Percentiles rank a stretch among this genome's conserved stretches.
phyloP scores from a whole-genome alignment of 2,888 invertebrate genomes.

The Drosophila anomalata region DNA sequence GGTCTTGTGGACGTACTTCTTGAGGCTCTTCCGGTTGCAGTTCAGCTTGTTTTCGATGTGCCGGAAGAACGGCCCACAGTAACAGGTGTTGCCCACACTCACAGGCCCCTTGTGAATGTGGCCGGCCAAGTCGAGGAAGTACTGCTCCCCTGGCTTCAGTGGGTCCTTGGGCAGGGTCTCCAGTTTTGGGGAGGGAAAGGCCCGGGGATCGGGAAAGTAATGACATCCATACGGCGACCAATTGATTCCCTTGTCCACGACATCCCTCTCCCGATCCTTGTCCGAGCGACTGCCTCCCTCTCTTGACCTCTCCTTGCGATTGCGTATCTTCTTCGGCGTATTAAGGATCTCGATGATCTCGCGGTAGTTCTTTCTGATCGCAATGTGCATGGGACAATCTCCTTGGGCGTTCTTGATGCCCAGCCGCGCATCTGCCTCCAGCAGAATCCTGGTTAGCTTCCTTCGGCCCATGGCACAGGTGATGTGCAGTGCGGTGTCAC shows the following conservation, averaged over 20 bases:
- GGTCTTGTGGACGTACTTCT: slow-evolving; percentile 88
- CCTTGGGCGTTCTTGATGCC: slow-evolving; percentile 86
- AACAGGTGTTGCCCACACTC: slow-evolving; percentile 96
- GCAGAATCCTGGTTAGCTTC: slow-evolving; percentile 94
- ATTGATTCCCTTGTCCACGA: slow-evolving; percentile 84
- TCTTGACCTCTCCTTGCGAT: slow-evolving; percentile 70
- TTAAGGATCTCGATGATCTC: slow-evolving; percentile 93
- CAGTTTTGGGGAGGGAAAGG: slow-evolving; percentile 93
- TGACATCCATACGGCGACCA: slow-evolving; percentile 97
- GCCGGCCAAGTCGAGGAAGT: slow-evolving; percentile 96
- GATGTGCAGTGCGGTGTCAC: slow-evolving; percentile 97
- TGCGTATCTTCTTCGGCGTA: slow-evolving; percentile 81
- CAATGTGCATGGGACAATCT: slow-evolving; percentile 95
- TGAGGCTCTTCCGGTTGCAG: slow-evolving; percentile 88
- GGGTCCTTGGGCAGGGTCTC: slow-evolving; percentile 95
- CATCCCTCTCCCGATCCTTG: slow-evolving; percentile 78
- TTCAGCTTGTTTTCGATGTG: slow-evolving; percentile 94
- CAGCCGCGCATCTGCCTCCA: slow-evolving; percentile 93
- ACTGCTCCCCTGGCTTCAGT: slow-evolving; percentile 94
- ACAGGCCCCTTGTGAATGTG: slow-evolving; percentile 97
- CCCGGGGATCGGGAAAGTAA: slow-evolving; percentile 93
- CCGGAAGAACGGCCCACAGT: slow-evolving; percentile 95
- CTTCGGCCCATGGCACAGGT: slow-evolving; percentile 96
- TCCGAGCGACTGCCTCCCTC: slow-evolving; percentile 71
- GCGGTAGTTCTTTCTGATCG: slow-evolving; percentile 91